Evolutionary conservation across 2,888 invertebrate genomes (phyloP), one percentile per base, ranked within the genome.

Genomic region (Hybos culiciformis): DNA sequence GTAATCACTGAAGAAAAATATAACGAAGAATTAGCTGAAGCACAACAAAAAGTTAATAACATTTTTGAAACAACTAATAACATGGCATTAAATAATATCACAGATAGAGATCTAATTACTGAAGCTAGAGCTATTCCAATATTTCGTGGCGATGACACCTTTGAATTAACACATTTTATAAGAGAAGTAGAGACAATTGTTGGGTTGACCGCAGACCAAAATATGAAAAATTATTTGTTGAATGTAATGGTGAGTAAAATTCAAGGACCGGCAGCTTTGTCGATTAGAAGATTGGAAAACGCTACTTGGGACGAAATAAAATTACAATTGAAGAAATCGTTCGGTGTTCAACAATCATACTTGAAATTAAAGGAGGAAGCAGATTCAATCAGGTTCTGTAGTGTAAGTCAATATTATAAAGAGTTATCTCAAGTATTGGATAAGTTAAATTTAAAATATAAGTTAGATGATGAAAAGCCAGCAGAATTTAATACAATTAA

Each of bases 381-480:
- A 36, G 41, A 42, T 20, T 5, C 18, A 19, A 9, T 37, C 3
- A 26, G 31, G 14, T 18, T 14, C 14, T 29, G 6, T 5, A 37
- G 19, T 42, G 41, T 42, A 37, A 37, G 37, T 26, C 29, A 36
- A 26, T 26, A 19, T 29, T 42, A 42, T 33, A 8, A 33, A 17
- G 17, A 41, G 15, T 41, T 41, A 32, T 24, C 9, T 12, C 17
- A 33, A 24, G 11, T 41, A 24, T 24, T 41, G 24, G 41, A 41
- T 41, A 41, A 41, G 23, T 17, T 41, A 9, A 41, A 41, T 33
- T 17, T 41, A 11, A 41, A 41, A 17, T 41, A 41, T 33, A 21
- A n/a, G 12, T 33, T 41, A 33, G 41, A 41, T 33, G 24, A 14
- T 7, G 15, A 23, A 5, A 15, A 12, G 12, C 33, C 32, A 12